Conservation (phyloP, 1,140 invertebrate genomes). For the Tetranychus cinnabarinus region DNA sequence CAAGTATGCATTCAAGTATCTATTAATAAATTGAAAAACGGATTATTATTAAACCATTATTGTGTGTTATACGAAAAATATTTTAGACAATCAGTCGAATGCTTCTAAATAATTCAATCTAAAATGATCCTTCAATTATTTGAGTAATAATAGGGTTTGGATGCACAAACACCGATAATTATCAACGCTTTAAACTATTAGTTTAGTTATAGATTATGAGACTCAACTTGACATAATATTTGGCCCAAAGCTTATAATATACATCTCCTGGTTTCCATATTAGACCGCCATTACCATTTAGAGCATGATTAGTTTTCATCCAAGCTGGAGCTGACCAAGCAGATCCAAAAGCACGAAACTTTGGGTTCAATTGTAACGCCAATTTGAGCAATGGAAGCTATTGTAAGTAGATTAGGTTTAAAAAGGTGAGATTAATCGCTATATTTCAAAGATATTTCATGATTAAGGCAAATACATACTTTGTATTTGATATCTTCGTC, state of each 20-base stretch:
- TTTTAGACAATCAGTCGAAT: not conserved
- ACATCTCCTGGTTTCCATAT: not conserved
- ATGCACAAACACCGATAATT: too few species aligned
- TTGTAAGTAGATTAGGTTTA: conserved; percentile 27
- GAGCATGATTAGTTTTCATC: conserved; percentile 60
- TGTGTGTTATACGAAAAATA: too few species aligned
- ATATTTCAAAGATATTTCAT: too few species aligned
- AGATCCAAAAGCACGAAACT: conserved; percentile 34
- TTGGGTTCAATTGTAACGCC: conserved; percentile 24
- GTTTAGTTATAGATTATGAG: too few species aligned
- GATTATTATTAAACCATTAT: too few species aligned
- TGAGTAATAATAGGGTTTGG: too few species aligned
- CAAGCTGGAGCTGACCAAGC: conserved; percentile 65
- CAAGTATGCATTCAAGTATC: conserved; percentile 33
- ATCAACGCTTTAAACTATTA: not conserved
- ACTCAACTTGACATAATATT: conserved; percentile 33
- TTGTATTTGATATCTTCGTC: conserved; percentile 39
- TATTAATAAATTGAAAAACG: conserved; percentile 10
- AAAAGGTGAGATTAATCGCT: too few species aligned
- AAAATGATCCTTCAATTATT: too few species aligned
- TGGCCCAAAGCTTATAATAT: conserved; percentile 31
- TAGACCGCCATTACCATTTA: not conserved
- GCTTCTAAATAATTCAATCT: too few species aligned
- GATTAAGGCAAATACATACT: conserved; percentile 17
- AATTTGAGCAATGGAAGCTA: conserved; percentile 39